These are phyloP conservation scores for Plutella xylostella DNA, from an alignment of 2,888 invertebrate genomes.

Conservation along the genomic window DNA sequence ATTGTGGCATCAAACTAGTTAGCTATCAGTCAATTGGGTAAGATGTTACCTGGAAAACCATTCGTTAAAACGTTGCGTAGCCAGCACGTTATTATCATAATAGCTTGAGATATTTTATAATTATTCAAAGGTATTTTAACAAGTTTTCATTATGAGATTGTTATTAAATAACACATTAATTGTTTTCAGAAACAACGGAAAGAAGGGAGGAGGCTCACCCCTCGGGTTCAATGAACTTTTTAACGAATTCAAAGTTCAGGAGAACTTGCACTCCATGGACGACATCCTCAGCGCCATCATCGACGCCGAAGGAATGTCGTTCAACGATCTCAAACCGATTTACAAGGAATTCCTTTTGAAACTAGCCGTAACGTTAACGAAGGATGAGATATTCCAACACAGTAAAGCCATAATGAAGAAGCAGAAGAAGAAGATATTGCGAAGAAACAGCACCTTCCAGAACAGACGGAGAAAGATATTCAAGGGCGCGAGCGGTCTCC, in stretches of 20 bases:
- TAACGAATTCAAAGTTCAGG: constrained; percentile 88
- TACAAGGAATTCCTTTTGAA: constrained; percentile 91
- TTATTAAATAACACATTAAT: background rate
- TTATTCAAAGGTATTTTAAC: background rate
- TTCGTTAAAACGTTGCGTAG: background rate
- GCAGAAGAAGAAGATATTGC: constrained; percentile 78
- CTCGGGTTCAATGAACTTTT: constrained; percentile 89
- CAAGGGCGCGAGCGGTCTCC: constrained; percentile 70
- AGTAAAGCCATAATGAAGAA: constrained; percentile 91
- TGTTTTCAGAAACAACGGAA: constrained; percentile 67
- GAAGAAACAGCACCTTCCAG: constrained; percentile 66
- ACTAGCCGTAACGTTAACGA: constrained; percentile 88
- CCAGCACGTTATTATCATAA: background rate
- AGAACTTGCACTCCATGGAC: constrained; percentile 88
- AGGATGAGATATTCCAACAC: constrained; percentile 90
- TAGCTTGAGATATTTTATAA: background rate
- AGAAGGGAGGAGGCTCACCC: constrained; percentile 80
- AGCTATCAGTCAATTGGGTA: background rate
- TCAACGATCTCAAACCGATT: constrained; percentile 91
- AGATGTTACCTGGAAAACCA: background rate
- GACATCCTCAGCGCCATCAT: constrained; percentile 90
- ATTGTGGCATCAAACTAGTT: background rate
- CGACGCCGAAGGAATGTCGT: constrained; percentile 92
- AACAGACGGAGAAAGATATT: constrained; percentile 71
- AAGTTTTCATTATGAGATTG: background rate